phyloP scores from a whole-genome alignment of 2,797 vertebrate species.

The Pachyuromys duprasi region DNA sequence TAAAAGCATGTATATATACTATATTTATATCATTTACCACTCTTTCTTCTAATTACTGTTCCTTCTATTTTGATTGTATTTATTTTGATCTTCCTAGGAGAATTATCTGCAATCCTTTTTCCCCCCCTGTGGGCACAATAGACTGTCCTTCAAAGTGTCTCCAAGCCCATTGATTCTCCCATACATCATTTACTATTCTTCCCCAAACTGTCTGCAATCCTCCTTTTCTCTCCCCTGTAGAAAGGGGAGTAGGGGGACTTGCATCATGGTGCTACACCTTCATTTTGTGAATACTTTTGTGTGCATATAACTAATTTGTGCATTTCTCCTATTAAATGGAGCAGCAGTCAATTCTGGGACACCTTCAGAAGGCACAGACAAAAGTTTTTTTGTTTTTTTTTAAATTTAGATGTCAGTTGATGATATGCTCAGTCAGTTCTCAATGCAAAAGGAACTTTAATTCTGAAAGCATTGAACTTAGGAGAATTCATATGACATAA shows the following conservation, averaged over 20 bases:
- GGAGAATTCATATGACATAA: not conserved
- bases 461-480: not conserved
- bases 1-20: not conserved
- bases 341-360: not conserved
- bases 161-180: not conserved
- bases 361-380: not conserved
- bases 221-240: accelerated
- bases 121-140: not conserved
- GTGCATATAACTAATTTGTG: not conserved
- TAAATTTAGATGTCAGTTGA: not conserved
- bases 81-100: not conserved
- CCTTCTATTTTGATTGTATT: not conserved
- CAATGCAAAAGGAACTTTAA: not conserved
- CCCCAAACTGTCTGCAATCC: not conserved
- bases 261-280: too few species aligned
- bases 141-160: not conserved
- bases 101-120: not conserved
- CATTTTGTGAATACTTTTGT: not conserved
- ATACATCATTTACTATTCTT: not conserved
- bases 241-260: not conserved
- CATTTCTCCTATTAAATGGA: not conserved
- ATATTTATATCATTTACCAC: not conserved
- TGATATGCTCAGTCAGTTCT: not conserved
- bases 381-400: not conserved
- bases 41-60: not conserved